Percentiles rank a stretch among this genome's conserved stretches.
Conservation (phyloP, 2,113 vertebrate species). For the Ciconia stormi region DNA sequence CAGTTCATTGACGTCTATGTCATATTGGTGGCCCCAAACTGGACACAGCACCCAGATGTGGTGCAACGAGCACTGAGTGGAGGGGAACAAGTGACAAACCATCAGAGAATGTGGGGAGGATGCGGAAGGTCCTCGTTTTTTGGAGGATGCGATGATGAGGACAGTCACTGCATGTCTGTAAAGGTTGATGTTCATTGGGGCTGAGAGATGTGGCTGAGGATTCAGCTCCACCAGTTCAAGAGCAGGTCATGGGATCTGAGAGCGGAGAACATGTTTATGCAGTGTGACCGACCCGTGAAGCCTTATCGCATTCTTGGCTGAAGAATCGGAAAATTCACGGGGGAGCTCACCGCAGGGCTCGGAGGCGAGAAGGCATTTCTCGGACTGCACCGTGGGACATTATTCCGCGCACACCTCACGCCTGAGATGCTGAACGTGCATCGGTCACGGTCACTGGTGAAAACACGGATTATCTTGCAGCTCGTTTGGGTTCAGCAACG, state of each 20-base stretch:
- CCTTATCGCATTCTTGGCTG: neutral
- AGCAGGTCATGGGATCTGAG: neutral
- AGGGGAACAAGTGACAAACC: neutral
- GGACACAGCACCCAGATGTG: neutral
- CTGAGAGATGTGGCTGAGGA: neutral
- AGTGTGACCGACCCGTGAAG: neutral
- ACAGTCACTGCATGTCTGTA: accelerated
- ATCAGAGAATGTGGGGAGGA: accelerated
- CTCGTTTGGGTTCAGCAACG: neutral
- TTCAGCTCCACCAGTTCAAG: neutral
- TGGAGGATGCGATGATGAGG: neutral
- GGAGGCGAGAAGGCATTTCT: neutral
- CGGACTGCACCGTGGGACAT: accelerated
- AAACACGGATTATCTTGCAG: neutral
- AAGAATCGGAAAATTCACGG: neutral
- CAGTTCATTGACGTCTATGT: neutral
- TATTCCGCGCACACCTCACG: neutral
- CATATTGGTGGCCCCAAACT: neutral
- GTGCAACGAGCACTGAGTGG: accelerated
- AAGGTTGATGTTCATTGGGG: accelerated
- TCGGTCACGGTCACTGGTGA: neutral
- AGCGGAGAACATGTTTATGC: neutral
- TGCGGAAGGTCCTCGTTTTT: neutral
- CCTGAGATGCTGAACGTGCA: neutral
- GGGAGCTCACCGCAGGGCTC: neutral